Base-by-base conservation (phyloP, 2,797 vertebrate species). In the Muraenolepis orangiensis region DNA sequence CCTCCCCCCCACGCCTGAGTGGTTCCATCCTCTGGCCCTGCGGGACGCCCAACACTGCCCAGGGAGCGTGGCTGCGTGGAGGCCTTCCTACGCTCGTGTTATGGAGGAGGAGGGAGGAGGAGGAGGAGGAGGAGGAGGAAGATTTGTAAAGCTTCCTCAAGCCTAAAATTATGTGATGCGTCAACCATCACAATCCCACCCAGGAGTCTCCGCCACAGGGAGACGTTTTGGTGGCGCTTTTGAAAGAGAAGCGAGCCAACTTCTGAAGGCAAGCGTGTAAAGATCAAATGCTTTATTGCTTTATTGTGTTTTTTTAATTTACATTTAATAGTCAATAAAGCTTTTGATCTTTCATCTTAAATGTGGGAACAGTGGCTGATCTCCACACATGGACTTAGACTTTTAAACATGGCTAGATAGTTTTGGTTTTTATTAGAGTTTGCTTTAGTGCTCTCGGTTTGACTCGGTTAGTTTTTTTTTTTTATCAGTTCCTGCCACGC, bases 101-200 rank as follows among this genome's bases (percentile, higher is more conserved):
- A 51, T 20, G 42, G 42, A 20, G 40, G 69, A 30, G 29, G 26
- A 69, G n/a, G 64, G 46, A 69, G 73, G 70, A 72, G 64, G n/a
- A 4, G 72, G 13, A 71, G n/a, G n/a, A n/a, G 29, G 26, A 69
- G 64, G 46, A 69, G 73, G 70, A 72, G 64, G 64, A 4, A 69
- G 13, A 71, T 57, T 78, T 46, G 42, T 30, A 72, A 28, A 23
- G 69, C 42, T 72, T 72, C 61, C 79, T 74, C 79, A 78, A 61
- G 70, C 76, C 34, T 57, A 71, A 66, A 68, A 75, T 77, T 74
- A 67, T 67, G 74, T 42, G 61, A 75, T 72, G 66, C 75, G 71
- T 83, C 61, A 85, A 71, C 75, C 74, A 78, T 73, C 75, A 74
- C 20, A 79, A 76, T 75, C 70, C 71, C 69, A 76, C 61, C 61